Base-by-base conservation (phyloP, 2,113 vertebrate species). In the Mastomys coucha region DNA sequence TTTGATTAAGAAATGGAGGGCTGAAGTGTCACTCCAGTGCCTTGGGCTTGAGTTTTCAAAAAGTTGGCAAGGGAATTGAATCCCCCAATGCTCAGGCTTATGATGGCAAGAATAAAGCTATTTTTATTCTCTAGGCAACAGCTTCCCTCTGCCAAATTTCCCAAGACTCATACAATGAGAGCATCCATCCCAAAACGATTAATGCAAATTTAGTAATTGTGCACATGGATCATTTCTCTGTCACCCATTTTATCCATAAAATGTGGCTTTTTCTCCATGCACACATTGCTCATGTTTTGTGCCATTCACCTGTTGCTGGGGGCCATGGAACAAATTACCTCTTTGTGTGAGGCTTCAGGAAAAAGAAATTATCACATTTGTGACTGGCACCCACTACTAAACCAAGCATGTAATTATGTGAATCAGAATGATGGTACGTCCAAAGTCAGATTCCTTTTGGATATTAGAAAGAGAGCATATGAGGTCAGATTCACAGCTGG, bases 151-250 rank as follows among this genome's bases (percentile, higher is more conserved):
- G 96, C 96, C 97, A 97, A 89, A 95, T 97, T 97, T 97, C 92
- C 96, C 94, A 91, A 95, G 95, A 97, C 93, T 95, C 91, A 94
- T 91, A 98, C 97, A 98, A 98, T 98, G 95, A 76, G 75, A 95
- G 95, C 93, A 97, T 96, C 94, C 96, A 97, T 96, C 95, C 96
- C 96, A 58, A 97, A 96, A 96, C 36, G 96, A 98, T 97, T 95
- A 97, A 97, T 98, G 98, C 97, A 98, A 98, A 97, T 98, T 97
- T 96, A 97, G 97, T 98, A 94, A 97, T 97, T 98, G 97, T 98
- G 94, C 96, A 77, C 94, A 96, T 73, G 96, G 97, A 96, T 97
- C 96, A 97, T 96, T 97, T 98, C 96, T 97, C 92, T 88, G 91
- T 97, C 96, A 95, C 95, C 97, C 91, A 91, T 96, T 98, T 97